Evolutionary conservation across 1,140 invertebrate species (phyloP), one percentile per base, ranked within the genome.

Genomic region (Meloidogyne floridensis): DNA sequence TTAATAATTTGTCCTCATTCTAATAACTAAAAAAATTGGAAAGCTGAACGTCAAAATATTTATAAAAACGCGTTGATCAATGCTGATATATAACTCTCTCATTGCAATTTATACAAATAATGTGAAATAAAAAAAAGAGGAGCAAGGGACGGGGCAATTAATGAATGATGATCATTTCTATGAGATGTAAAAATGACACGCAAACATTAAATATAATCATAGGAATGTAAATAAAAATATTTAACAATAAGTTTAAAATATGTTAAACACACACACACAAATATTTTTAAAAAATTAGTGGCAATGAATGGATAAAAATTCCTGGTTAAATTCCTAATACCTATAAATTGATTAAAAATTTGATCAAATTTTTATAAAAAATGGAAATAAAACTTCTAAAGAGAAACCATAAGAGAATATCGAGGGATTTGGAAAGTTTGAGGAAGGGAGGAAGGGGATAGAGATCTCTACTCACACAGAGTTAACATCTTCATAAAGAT

Each of bases 101-200:
- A 15, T 65, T 65, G 59, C 59, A n/a, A 65, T 65, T 65, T 65
- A 18, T 65, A 59, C 13, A 65, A 13, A n/a, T n/a, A 13, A n/a
- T n/a, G n/a, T 65, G n/a, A 65, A n/a, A 18, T 32, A 32, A 32
- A n/a, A 5, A 65, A 65, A 65, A 59, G n/a, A 65, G n/a, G n/a
- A 65, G 59, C 59, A 65, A 32, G 59, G n/a, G 59, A 65, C 15
- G 59, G 47, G n/a, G 59, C 59, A 65, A 65, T n/a, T 65, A 65
- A 65, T 65, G 59, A 65, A n/a, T 65, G 59, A 65, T 65, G 59
- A 65, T 65, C n/a, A 65, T 65, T 65, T 65, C 59, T n/a, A 65
- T 65, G 59, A 65, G 59, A 65, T 65, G 59, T 65, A 65, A 65
- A 15, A 65, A 65, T 65, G 59, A 65, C 59, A 65, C 59, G 59